phyloP scores from a whole-genome alignment of 2,888 invertebrate genomes.

The Stomorhina lunata region DNA sequence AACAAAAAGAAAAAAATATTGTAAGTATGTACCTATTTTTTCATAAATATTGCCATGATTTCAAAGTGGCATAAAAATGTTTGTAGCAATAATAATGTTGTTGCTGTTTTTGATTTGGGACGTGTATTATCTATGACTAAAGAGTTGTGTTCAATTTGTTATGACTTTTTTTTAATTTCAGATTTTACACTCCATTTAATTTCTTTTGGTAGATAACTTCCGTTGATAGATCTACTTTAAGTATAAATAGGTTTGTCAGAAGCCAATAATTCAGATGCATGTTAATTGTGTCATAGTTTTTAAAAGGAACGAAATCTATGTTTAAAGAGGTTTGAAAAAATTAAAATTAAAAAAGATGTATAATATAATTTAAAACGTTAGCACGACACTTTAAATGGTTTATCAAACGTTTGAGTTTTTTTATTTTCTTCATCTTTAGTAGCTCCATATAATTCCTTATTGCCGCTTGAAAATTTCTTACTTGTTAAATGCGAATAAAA shows the following conservation, averaged over 20 bases:
- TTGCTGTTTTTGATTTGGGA: not conserved
- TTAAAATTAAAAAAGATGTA: no score
- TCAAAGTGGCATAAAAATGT: not conserved
- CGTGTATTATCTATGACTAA: slow-evolving; percentile 37
- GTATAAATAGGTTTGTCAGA: not conserved
- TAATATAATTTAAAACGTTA: no score
- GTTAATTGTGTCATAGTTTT: no score
- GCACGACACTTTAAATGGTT: no score
- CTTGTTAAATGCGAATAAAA: not conserved
- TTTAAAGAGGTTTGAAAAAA: no score
- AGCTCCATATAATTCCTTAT: not conserved
- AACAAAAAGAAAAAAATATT: slow-evolving; percentile 1
- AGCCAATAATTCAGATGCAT: no score
- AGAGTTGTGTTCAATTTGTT: slow-evolving; percentile 51
- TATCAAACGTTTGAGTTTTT: no score
- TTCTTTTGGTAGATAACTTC: slow-evolving; percentile 58
- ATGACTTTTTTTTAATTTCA: slow-evolving; percentile 45
- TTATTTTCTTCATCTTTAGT: no score
- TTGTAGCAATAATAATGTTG: not conserved
- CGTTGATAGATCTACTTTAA: slow-evolving; percentile 21
- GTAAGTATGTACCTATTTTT: not conserved
- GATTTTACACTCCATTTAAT: slow-evolving; percentile 62
- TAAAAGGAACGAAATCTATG: no score
- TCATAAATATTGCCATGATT: not conserved
- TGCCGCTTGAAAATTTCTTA: not conserved